Base-by-base conservation (phyloP, 1,140 invertebrate species). In the Panonychus citri region DNA sequence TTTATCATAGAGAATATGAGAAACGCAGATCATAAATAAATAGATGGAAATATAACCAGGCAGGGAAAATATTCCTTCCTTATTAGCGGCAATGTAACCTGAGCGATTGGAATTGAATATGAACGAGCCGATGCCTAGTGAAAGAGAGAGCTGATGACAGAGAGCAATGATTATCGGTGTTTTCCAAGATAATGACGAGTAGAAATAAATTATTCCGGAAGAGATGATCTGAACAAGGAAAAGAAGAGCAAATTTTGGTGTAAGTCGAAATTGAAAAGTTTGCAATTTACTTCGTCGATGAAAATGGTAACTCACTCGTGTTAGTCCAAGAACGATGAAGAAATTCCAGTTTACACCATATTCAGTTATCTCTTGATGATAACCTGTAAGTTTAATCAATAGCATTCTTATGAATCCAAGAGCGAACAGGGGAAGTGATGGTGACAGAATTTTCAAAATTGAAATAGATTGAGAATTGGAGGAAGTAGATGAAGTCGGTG, bases 331-430 rank as follows among this genome's bases (percentile, higher is more conserved):
- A 1, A 87, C 94, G 57, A 93, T 79, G 66, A 95, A 96, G 67
- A 96, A 96, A 69, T 97, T 97, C 85, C 90, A 93, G 70, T 95
- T 89, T 5, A 82, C 74, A 3, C 91, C 93, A 74, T 96, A 97
- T 66, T 96, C 93, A 7, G 79, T 77, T 0, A 85, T 75, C 68
- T 89, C 82, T 64, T 83, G 79, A 55, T 87, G 81, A 69, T 96
- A 96, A 56, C 83, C 75, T 3, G 63, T 58, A 50, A 64, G 60
- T 64, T 71, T 72, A 3, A 76, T 66, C 24, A 67, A 58, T 2
- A 73, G 19, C 7, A 75, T 54, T 63, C 90, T 74, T 0, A 71
- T 66, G 3, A 84, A 56, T 5, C 89, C 91, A 13, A 96, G 54
- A 0, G 70, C 15, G 13, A 73, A 28, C 27, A 76, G 19, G 30